Conservation (phyloP, 2,888 invertebrate species). For the Atherix ibis region DNA sequence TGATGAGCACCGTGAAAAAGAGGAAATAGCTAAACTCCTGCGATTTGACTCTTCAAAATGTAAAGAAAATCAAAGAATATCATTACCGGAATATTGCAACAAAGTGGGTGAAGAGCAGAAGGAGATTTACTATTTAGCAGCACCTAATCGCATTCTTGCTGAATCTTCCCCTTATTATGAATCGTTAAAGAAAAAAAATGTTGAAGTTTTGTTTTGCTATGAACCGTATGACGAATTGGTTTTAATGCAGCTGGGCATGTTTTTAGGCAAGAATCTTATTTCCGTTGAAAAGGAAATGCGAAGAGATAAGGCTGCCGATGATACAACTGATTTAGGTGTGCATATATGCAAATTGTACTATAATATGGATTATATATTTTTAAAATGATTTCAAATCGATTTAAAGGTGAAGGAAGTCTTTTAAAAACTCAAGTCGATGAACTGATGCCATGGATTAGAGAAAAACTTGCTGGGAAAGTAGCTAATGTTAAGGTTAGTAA, state of each 20-base stretch:
- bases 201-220: conserved; percentile 89
- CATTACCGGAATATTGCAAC: conserved; percentile 64
- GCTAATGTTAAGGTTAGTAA: conserved; percentile 50
- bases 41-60: conserved; percentile 82
- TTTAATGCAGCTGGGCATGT: conserved; percentile 66
- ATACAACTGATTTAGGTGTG: conserved; percentile 37
- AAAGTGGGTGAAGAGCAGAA: conserved; percentile 65
- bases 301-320: conserved; percentile 44
- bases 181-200: conserved; percentile 68
- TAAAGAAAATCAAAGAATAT: conserved; percentile 52
- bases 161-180: conserved; percentile 93
- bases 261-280: conserved; percentile 54
- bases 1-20: conserved; percentile 66
- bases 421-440: conserved; percentile 60
- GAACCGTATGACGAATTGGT: conserved; percentile 96
- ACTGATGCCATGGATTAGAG: conserved; percentile 63
- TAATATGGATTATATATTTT: too few relatives aligned
- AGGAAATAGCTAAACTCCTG: conserved; percentile 76
- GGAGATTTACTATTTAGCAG: conserved; percentile 82
- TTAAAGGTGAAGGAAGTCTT: conserved; percentile 55
- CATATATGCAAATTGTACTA: conserved; percentile 17
- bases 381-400: too few relatives aligned
- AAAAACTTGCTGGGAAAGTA: conserved; percentile 61
- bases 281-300: conserved; percentile 92
- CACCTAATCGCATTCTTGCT: conserved; percentile 85